Base-by-base conservation (phyloP, 92 coral and sea anemone species). In the Paragorgia papillata region DNA sequence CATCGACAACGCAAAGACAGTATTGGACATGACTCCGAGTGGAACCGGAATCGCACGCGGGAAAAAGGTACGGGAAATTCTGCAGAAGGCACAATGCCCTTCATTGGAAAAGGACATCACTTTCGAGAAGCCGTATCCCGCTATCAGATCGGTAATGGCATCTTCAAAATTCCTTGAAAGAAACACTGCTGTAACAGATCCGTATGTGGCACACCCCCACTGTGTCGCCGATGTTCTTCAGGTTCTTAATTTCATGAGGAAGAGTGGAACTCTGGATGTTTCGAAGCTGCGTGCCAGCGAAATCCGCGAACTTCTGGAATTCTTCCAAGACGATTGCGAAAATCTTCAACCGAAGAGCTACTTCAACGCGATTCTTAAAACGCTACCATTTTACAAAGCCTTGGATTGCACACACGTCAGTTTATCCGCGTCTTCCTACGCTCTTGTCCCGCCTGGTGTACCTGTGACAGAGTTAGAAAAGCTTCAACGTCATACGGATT, bases 321-420 rank as follows among this genome's bases (percentile, higher is more conserved):
- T 90, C 71, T 84, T 93, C 14, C 97, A 93, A 80, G 97, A 90
- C 33, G 92, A 84, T 51, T 53, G 88, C 58, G 87, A 84, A 50
- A 85, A 91, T 8, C 51, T 79, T 30, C 56, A 35, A 10, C 43
- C 33, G 24, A 56, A 79, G 25, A 89, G 86, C 12, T 86, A 88
- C 62, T 84, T 89, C 57, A 90, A 90, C 82, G 78, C 88, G 58
- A 46, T 73, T 40, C 62, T 93, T 46, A 80, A 83, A 50, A 43
- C 67, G n/a, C 85, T 93, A 20, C 97, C 97, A 4, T 84, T 93
- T 55, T 87, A 86, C 85, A 90, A 86, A 62, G 81, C 90, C 7
- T 75, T 93, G 28, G 81, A 88, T 70, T 96, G 97, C 40, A 79
- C 58, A 25, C 61, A 80, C 50, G 91, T 86, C 9, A 77, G 90